phyloP scores from a whole-genome alignment of 2,797 vertebrate species.

The Myotis myotis region DNA sequence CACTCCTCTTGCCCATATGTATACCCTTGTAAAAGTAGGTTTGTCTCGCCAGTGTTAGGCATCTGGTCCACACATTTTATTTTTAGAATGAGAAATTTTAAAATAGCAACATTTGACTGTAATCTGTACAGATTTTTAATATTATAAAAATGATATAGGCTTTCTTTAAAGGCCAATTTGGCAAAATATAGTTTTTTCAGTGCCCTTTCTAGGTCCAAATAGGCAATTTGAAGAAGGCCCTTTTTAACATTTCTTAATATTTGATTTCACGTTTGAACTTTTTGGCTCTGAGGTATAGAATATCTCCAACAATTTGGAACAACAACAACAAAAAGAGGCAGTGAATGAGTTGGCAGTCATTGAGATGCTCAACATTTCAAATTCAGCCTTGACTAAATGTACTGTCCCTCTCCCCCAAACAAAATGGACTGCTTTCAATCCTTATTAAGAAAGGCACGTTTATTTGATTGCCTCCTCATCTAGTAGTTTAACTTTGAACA shows the following conservation, averaged over 20 bases:
- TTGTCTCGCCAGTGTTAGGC: slow-evolving; percentile 45
- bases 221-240: not conserved
- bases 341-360: not conserved
- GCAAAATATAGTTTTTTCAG: slow-evolving; percentile 17
- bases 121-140: slow-evolving; percentile 42
- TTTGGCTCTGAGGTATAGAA: not conserved
- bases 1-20: slow-evolving; percentile 10
- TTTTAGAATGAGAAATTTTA: slow-evolving; percentile 49
- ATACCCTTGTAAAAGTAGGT: slow-evolving; percentile 24
- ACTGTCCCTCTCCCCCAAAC: not conserved
- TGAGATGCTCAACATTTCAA: slow-evolving; percentile 46
- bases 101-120: slow-evolving; percentile 44
- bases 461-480: slow-evolving; percentile 16
- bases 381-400: not conserved
- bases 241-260: slow-evolving; percentile 18
- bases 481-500: slow-evolving; percentile 25
- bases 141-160: not conserved
- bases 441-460: slow-evolving; percentile 28
- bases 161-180: not conserved
- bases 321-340: not conserved
- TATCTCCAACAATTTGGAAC: slow-evolving; percentile 1
- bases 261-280: slow-evolving; percentile 14
- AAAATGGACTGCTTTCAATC: not conserved
- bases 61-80: slow-evolving; percentile 59
- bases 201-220: not conserved